These are phyloP conservation scores for Drosophila helvetica DNA, from an alignment of 2,888 invertebrate species.

Conservation along the genomic window DNA sequence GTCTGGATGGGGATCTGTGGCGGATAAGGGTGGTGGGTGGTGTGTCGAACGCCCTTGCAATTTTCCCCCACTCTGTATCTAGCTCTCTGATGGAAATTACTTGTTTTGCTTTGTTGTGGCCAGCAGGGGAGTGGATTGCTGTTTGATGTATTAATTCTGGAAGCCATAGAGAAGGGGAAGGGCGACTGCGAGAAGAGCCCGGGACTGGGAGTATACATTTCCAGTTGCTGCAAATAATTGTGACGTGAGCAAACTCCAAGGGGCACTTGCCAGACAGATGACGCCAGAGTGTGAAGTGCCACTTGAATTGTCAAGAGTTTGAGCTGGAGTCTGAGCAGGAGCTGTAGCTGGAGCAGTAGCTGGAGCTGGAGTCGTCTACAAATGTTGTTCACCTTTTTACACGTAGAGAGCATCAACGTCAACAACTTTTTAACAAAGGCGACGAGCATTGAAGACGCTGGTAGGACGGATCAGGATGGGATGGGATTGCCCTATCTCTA, in stretches of 20 bases:
- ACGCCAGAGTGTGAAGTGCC: constrained; percentile 66
- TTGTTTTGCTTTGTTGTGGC: constrained; percentile 67
- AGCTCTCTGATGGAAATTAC: constrained; percentile 59
- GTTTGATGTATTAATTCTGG: constrained; percentile 71
- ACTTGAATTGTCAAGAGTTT: constrained; percentile 68
- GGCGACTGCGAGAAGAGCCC: neutral
- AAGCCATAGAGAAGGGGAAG: neutral
- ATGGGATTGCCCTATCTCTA: neutral
- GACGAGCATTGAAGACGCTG: constrained; percentile 15
- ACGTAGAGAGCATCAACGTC: constrained; percentile 77
- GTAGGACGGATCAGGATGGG: neutral
- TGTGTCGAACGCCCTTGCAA: constrained; percentile 52
- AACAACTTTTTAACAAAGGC: constrained; percentile 76
- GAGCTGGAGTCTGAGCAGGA: constrained; percentile 17
- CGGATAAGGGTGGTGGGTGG: neutral
- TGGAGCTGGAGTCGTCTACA: constrained; percentile 57
- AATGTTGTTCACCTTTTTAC: constrained; percentile 79
- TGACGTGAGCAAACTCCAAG: constrained; percentile 62
- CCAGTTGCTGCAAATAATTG: constrained; percentile 78
- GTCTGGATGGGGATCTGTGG: neutral
- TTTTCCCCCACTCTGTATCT: constrained; percentile 26
- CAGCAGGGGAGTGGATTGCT: constrained; percentile 39
- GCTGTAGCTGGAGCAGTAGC: constrained; percentile 7
- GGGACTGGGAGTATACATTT: constrained; percentile 61
- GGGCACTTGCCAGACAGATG: constrained; percentile 68